Base-by-base conservation (phyloP, 2,888 invertebrate genomes). In the Eucera pruinosa region DNA sequence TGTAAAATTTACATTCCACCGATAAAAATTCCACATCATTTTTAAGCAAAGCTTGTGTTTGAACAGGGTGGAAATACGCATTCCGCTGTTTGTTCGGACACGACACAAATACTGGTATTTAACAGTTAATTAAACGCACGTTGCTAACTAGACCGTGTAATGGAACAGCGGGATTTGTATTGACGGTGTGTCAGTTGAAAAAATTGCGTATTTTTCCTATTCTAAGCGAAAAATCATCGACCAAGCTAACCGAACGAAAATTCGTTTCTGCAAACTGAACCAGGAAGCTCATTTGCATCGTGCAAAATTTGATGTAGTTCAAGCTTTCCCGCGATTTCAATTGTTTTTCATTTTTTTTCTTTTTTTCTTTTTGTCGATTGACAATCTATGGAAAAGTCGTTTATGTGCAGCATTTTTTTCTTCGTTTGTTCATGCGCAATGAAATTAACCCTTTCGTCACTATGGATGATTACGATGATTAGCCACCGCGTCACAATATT, bases 21-120 rank as follows among this genome's bases (percentile, higher is more conserved):
- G n/a, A n/a, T 33, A 33, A 50, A 62, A 45, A 15, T 48, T 36
- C 11, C n/a, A 18, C 15, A 30, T 27, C 23, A 20, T 65, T 50
- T 65, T 54, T 18, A 15, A 41, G 41, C 11, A 41, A 30, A 41
- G 15, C n/a, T 65, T 1, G 11, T 52, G 41, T 68, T 68, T 62
- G 43, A 25, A 33, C 68, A 23, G 25, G 2, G 25, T 2, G 9
- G 1, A 33, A 4, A 43, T 20, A 55, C 18, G 20, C 30, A 20
- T 3, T 20, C 6, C n/a, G 30, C 25, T 66, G 48, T 70, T 70
- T 57, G 25, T 13, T 50, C 13, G 47, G 41, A n/a, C 13, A 18
- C 33, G 39, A 57, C 48, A 47, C 66, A 70, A 70, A 66, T 66
- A 48, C 70, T 57, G 70, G 70, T 70, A 70, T 55, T 66, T 66